These are phyloP conservation scores for Catocala nupta DNA, from an alignment of 2,888 invertebrate species.

Conservation along the genomic window DNA sequence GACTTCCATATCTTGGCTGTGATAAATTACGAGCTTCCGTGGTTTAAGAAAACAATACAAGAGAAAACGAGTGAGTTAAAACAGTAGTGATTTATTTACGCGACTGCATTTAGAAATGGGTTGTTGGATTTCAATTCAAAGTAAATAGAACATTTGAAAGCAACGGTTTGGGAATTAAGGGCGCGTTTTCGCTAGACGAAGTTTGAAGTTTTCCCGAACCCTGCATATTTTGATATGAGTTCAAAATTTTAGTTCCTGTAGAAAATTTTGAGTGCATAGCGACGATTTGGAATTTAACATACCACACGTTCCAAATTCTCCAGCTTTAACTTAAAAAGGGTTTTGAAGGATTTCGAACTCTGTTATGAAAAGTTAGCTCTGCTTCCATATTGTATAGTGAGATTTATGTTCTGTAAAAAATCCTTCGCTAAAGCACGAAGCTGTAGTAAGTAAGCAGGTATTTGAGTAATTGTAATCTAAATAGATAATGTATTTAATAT, in stretches of 20 bases:
- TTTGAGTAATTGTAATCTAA: no score
- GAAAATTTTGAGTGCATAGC: no score
- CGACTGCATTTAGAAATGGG: constrained; percentile 33
- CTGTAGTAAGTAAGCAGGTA: no score
- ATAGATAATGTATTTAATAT: no score
- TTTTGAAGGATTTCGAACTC: no score
- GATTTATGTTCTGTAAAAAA: no score
- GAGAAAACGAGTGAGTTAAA: constrained; percentile 42
- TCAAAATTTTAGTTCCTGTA: not conserved
- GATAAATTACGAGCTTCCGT: constrained; percentile 48
- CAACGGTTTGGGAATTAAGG: constrained; percentile 3
- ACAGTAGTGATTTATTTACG: constrained; percentile 49
- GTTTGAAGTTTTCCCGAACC: not conserved
- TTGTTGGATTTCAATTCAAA: constrained; percentile 42
- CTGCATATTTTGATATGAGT: not conserved
- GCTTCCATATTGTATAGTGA: no score
- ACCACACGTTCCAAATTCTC: no score
- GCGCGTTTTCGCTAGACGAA: not conserved
- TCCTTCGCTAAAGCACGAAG: no score
- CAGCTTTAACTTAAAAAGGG: no score
- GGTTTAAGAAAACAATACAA: constrained; percentile 37
- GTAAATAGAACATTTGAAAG: constrained; percentile 18
- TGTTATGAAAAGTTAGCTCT: no score
- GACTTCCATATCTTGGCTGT: constrained; percentile 43
- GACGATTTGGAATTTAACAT: no score